Evolutionary conservation across 1,140 invertebrate genomes (phyloP), one percentile per base, ranked within the genome.

Genomic region (Neuroterus valhalla): DNA sequence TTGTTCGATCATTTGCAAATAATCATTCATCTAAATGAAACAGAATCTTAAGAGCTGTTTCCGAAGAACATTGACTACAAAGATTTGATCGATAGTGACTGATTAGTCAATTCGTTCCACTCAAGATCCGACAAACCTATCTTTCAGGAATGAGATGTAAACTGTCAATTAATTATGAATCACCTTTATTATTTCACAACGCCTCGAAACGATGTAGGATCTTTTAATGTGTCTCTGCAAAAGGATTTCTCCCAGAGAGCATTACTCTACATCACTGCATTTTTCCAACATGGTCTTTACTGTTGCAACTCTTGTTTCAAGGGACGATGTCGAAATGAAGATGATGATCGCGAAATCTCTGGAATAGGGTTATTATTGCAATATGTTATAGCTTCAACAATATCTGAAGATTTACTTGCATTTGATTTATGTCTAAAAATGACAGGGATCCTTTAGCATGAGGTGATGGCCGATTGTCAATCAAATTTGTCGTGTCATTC

Each of bases 111-210:
- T 48, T 48, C 46, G n/a, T 48, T 48, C 17, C 1, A 38, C 46
- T 17, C n/a, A 48, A 19, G 17, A n/a, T n/a, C n/a, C 17, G 46
- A 2, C 46, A 48, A 48, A 17, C 46, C 46, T n/a, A 19, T 48
- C 4, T 6, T 48, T 48, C 8, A 48, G 17, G 17, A 48, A 19
- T 48, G 46, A 48, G 17, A 19, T 48, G 46, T n/a, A 48, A 48
- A 48, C 46, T 48, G 46, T 48, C 46, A 48, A 48, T 48, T 45
- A 48, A 48, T 48, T 48, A 48, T 48, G 46, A 48, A 48, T 48
- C 46, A 48, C 17, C 46, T 48, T 48, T 48, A 48, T 48, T 48
- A 48, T 48, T 48, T 48, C 46, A 48, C 17, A 48, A 48, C 15
- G 46, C 46, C 46, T 48, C 17, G 3, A 17, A 48, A 48, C 46